phyloP scores from a whole-genome alignment of 2,888 invertebrate species.

The Eugnorisma glareosa region DNA sequence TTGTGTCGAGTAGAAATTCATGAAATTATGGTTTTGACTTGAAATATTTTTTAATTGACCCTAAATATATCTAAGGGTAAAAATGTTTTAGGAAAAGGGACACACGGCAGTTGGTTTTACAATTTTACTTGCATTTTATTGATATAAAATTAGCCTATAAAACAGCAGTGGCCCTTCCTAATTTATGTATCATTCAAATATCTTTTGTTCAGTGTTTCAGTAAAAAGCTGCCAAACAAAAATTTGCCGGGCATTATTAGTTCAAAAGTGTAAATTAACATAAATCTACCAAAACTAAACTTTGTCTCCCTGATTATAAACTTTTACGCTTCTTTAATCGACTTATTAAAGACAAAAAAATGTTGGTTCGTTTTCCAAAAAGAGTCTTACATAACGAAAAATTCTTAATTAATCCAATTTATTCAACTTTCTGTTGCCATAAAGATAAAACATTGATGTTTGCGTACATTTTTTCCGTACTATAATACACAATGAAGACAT shows the following conservation, averaged over 20 bases:
- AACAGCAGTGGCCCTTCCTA: background rate
- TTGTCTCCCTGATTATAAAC: background rate
- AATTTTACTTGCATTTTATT: background rate
- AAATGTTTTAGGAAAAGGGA: background rate
- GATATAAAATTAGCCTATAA: background rate
- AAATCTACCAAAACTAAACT: background rate
- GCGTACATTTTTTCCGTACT: constrained; percentile 51
- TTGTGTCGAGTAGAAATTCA: constrained; percentile 33
- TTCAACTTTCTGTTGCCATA: constrained; percentile 53
- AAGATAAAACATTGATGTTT: constrained; percentile 49
- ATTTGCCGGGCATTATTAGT: background rate
- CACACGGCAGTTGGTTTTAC: background rate
- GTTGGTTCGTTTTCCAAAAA: background rate
- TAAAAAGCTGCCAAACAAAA: background rate
- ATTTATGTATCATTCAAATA: background rate
- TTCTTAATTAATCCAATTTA: constrained; percentile 50
- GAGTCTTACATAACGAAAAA: constrained; percentile 42
- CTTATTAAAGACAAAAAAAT: background rate
- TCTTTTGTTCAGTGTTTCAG: background rate
- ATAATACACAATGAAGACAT: constrained; percentile 61
- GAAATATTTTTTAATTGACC: background rate
- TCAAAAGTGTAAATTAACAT: background rate
- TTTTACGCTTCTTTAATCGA: background rate
- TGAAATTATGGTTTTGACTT: background rate
- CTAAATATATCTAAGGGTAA: background rate